These are phyloP conservation scores for Halcyon badia DNA, from an alignment of 2,797 vertebrate genomes.

Conservation along the genomic window DNA sequence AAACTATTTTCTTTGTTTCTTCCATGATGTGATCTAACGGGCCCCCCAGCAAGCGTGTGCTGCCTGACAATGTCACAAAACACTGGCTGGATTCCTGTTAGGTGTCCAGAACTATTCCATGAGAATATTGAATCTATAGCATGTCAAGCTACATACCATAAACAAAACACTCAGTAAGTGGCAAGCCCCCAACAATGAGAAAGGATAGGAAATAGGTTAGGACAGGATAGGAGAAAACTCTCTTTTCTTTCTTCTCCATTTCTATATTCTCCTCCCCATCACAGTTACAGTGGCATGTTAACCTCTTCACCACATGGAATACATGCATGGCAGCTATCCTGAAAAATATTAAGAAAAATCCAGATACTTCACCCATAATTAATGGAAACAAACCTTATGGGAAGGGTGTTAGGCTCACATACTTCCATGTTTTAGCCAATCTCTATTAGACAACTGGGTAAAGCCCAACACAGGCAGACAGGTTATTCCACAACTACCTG, in stretches of 20 bases:
- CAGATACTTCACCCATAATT: neutral
- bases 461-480: neutral
- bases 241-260: neutral
- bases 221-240: neutral
- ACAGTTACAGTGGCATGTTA: neutral
- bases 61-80: conserved; percentile 35
- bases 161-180: neutral
- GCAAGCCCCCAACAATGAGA: neutral
- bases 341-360: neutral
- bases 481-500: neutral
- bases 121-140: neutral
- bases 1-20: conserved; percentile 32
- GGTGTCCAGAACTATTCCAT: neutral
- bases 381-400: neutral
- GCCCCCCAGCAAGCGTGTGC: neutral
- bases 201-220: neutral
- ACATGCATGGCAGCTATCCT: neutral
- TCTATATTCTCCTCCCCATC: neutral
- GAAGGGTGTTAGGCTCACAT: neutral
- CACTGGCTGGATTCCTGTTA: neutral
- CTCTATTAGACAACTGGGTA: neutral
- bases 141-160: neutral
- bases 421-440: neutral
- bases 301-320: neutral
- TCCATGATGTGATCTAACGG: conserved; percentile 31